These are phyloP conservation scores for Theristicus caerulescens DNA, from an alignment of 2,113 vertebrate species.

Conservation along the genomic window DNA sequence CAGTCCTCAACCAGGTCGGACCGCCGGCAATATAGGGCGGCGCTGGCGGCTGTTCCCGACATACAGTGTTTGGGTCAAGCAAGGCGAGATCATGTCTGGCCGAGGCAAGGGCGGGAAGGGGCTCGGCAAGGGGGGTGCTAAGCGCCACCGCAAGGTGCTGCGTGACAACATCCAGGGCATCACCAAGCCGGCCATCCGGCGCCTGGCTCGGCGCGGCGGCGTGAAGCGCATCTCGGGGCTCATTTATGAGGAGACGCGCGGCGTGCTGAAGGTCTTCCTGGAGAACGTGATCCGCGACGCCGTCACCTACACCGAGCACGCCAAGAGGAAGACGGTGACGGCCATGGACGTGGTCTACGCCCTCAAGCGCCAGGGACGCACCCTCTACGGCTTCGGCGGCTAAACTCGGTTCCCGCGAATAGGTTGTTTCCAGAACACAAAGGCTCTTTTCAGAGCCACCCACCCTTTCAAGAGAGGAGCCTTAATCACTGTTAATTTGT, in stretches of 20 bases:
- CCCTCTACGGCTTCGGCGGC: background rate
- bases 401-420: constrained; percentile 8
- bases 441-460: constrained; percentile 23
- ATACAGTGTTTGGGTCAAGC: no score
- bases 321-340: constrained; percentile 79
- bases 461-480: background rate
- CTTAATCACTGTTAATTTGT: no score
- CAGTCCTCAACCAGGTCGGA: background rate
- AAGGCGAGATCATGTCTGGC: no score
- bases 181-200: constrained; percentile 67
- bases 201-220: background rate
- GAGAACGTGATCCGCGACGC: constrained; percentile 79
- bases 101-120: background rate
- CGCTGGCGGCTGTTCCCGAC: no score
- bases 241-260: constrained; percentile 79
- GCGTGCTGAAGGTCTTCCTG: constrained; percentile 68
- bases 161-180: constrained; percentile 76
- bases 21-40: no score
- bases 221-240: constrained; percentile 79
- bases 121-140: constrained; percentile 47
- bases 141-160: constrained; percentile 70
- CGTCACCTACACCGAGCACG: constrained; percentile 80
- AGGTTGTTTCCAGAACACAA: background rate
- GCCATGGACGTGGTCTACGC: constrained; percentile 82
- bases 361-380: constrained; percentile 59